Evolutionary conservation across 2,113 vertebrate genomes (phyloP), one percentile per base, ranked within the genome.

Genomic region (Blennius ocellaris): DNA sequence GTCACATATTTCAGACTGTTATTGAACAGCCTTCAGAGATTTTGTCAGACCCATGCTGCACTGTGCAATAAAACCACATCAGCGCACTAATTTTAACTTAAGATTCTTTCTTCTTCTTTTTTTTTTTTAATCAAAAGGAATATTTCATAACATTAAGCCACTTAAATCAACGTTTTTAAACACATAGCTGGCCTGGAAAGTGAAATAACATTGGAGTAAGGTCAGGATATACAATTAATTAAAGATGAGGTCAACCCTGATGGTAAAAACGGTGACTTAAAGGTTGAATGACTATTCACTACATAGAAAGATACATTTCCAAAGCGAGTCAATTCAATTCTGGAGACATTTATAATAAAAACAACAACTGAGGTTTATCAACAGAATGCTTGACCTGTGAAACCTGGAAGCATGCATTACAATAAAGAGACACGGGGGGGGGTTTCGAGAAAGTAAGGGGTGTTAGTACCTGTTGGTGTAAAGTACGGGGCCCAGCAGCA

Each of bases 391-490:
- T 11, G 41, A 84, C 16, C 65, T 50, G 9, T 73, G 21, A 39
- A 52, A 55, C 63, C 16, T 74, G 40, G 65, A 69, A 76, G 76
- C 73, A 82, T 87, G 84, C 82, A 83, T 15, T 64, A 64, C 6
- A 58, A 62, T 66, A 75, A 17, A 39, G 54, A 69, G 36, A 69
- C 17, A 67, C 12, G 55, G 44, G 47, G 45, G 66, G 21, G 21
- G 21, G 21, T 30, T 30, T 62, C 37, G 73, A 54, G 44, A 60
- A 44, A 83, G 62, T 80, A 63, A 83, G 65, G 70, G 63, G 44
- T 81, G 89, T 92, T 93, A 96, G 95, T 96, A 96, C 96, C 96
- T 96, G 96, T 95, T 96, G 96, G 93, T 96, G 95, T 95, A 96
- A 96, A 94, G 95, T 94, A 92, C 95, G 96, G 90, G 95, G 95